phyloP scores from a whole-genome alignment of 2,113 vertebrate genomes.

The Lagopus muta region DNA sequence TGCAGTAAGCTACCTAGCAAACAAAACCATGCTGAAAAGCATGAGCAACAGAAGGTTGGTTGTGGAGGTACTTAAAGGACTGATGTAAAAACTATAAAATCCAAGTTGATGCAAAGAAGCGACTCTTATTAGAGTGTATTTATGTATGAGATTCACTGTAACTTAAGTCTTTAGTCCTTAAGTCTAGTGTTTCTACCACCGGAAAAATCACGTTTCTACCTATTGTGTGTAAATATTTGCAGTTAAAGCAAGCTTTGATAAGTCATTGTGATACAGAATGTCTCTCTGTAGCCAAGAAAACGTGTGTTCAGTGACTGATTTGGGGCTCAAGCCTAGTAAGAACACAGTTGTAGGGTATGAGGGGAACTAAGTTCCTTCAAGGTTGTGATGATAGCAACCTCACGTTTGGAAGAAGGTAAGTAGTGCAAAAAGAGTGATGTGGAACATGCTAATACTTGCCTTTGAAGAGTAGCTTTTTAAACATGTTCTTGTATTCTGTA shows the following conservation, averaged over 20 bases:
- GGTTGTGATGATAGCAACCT: not conserved
- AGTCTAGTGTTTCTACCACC: not conserved
- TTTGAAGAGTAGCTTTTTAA: no score
- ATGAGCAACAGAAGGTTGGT: not conserved
- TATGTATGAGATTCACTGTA: not conserved
- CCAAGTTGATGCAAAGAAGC: not conserved
- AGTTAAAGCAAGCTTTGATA: slow-evolving; percentile 5
- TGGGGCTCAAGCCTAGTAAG: not conserved
- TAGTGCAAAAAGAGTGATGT: not conserved
- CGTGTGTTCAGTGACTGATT: not conserved
- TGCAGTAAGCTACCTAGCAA: not conserved
- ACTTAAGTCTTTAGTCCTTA: not conserved
- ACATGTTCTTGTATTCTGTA: not conserved
- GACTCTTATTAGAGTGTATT: not conserved
- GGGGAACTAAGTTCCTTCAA: not conserved
- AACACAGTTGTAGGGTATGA: not conserved
- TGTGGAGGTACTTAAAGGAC: not conserved
- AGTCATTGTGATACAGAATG: not conserved
- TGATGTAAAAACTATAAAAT: not conserved
- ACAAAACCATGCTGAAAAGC: not conserved
- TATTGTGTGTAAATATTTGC: not conserved
- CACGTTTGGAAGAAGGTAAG: slow-evolving; percentile 21
- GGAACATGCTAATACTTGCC: not conserved
- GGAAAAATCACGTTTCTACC: not conserved
- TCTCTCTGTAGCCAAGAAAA: not conserved